Percentiles rank a stretch among this genome's conserved stretches.
Evolutionary conservation across 1,140 invertebrate species (phyloP).

Genomic region (Anoplolepis gracilipes): DNA sequence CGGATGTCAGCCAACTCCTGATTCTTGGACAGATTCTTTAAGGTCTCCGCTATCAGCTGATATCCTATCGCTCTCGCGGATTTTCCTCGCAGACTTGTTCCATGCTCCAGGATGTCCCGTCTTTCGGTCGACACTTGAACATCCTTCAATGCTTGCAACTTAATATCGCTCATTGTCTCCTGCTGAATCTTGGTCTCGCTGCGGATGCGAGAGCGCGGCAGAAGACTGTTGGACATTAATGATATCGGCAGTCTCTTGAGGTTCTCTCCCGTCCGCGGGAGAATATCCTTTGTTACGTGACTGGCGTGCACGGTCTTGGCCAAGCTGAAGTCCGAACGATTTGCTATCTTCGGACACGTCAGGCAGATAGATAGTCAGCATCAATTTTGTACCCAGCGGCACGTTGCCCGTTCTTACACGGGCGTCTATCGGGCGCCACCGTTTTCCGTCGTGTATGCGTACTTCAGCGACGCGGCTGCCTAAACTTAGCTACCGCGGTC

Average conservation of each 20-base stretch:
- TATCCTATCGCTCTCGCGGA: constrained; percentile 91
- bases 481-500: constrained; percentile 72
- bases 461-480: constrained; percentile 42
- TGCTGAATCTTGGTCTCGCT: constrained; percentile 80
- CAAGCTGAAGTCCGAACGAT: constrained; percentile 89
- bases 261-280: constrained; percentile 86
- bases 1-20: constrained; percentile 82
- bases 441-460: constrained; percentile 29
- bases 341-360: constrained; percentile 85
- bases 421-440: constrained; percentile 24
- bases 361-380: not conserved
- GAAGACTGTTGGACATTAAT: constrained; percentile 55
- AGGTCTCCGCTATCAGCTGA: constrained; percentile 86
- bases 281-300: constrained; percentile 89
- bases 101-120: constrained; percentile 84
- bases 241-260: constrained; percentile 80
- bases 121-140: constrained; percentile 85
- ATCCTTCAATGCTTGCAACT: constrained; percentile 82
- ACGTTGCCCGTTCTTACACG: not conserved
- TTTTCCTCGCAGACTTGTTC: constrained; percentile 88
- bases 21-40: constrained; percentile 82
- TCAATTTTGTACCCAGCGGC: not conserved
- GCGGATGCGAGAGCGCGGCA: constrained; percentile 67
- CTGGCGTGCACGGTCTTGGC: constrained; percentile 89
- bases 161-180: constrained; percentile 81